Evolutionary conservation across 2,113 vertebrate species (phyloP).

Genomic region (Genyomyrus donnyi): DNA sequence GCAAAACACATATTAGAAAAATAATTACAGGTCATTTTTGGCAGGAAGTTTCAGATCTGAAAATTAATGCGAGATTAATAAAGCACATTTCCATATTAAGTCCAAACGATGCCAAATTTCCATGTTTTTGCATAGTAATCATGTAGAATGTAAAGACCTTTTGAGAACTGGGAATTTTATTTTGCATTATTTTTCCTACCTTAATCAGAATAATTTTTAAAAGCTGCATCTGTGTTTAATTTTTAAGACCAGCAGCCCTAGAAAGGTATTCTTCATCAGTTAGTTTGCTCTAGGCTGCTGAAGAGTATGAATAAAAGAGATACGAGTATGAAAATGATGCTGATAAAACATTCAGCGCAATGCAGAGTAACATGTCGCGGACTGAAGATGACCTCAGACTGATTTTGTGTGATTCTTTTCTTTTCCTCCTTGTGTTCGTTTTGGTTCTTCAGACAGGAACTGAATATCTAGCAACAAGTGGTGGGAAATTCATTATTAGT

Average conservation of each 20-base stretch:
- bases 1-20: background rate
- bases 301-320: background rate
- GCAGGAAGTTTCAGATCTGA: background rate
- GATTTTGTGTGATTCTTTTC: constrained; percentile 53
- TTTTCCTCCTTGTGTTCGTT: constrained; percentile 32
- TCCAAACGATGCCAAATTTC: background rate
- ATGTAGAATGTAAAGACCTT: constrained; percentile 25
- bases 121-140: background rate
- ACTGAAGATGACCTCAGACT: constrained; percentile 49
- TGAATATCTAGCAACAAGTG: background rate
- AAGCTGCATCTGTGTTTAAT: background rate
- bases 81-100: background rate
- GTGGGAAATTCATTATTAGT: background rate
- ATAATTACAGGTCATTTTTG: background rate
- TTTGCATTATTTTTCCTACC: constrained; percentile 5
- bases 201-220: constrained; percentile 26
- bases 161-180: background rate
- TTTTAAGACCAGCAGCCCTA: background rate
- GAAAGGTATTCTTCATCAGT: background rate
- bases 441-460: constrained; percentile 46
- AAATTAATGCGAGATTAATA: background rate
- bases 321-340: background rate
- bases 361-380: constrained; percentile 38
- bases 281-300: background rate
- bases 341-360: background rate